phyloP scores from a whole-genome alignment of 2,888 invertebrate species.

The Apodemia zela region DNA sequence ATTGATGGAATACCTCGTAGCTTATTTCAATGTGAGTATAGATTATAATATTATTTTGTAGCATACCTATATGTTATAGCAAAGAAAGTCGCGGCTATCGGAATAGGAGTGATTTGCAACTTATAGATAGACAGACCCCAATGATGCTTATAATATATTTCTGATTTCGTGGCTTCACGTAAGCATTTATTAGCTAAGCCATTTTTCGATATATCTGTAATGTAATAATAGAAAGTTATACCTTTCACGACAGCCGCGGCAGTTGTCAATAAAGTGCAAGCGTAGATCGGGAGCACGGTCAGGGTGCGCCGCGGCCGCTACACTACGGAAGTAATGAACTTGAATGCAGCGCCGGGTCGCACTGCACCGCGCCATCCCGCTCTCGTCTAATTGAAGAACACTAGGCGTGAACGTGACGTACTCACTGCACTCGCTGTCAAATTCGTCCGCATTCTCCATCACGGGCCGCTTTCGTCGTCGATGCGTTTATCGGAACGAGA shows the following conservation, averaged over 20 bases:
- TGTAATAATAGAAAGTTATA: slow-evolving; percentile 24
- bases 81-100: not conserved
- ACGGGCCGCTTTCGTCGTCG: slow-evolving; percentile 78
- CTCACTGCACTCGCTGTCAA: slow-evolving; percentile 75
- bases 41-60: no score
- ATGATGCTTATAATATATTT: not conserved
- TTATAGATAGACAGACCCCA: not conserved
- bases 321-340: slow-evolving; percentile 81
- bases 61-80: not conserved
- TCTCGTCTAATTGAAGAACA: slow-evolving; percentile 55
- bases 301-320: slow-evolving; percentile 59
- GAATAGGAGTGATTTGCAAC: not conserved
- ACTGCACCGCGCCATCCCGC: slow-evolving; percentile 62
- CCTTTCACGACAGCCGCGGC: slow-evolving; percentile 30
- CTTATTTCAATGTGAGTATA: no score
- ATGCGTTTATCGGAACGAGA: slow-evolving; percentile 81
- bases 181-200: not conserved
- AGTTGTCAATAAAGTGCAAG: slow-evolving; percentile 42
- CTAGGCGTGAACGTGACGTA: slow-evolving; percentile 72
- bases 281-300: slow-evolving; percentile 63
- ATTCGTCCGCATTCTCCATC: slow-evolving; percentile 77
- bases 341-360: slow-evolving; percentile 72
- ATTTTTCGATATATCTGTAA: slow-evolving; percentile 15
- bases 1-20: no score
- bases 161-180: not conserved